Conservation (phyloP, 2,888 invertebrate species). For the Lycia hirtaria region DNA sequence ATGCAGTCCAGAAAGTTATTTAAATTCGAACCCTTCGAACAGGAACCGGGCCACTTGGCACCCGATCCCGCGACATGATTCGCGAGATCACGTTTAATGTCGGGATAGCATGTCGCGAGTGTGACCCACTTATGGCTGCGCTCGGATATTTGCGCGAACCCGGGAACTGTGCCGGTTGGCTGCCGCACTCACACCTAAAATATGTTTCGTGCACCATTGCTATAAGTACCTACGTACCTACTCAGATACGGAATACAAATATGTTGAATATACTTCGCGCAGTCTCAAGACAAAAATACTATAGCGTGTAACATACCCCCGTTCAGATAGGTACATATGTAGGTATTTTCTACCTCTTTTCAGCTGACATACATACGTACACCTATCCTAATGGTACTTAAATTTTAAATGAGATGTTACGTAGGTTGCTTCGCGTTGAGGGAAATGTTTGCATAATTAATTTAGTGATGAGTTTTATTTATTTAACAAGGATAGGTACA, state of each 20-base stretch:
- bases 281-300: slow-evolving; percentile 2
- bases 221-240: slow-evolving; percentile 5
- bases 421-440: slow-evolving; percentile 31
- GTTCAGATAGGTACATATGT: background rate
- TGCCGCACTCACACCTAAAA: slow-evolving; percentile 56
- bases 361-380: slow-evolving; percentile 13
- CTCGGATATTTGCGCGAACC: slow-evolving; percentile 68
- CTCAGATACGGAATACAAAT: slow-evolving; percentile 26
- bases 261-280: slow-evolving; percentile 19
- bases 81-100: slow-evolving; percentile 48
- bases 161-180: slow-evolving; percentile 77
- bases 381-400: slow-evolving; percentile 30
- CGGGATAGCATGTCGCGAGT: slow-evolving; percentile 47
- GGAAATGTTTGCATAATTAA: slow-evolving; percentile 32
- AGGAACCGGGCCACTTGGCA: slow-evolving; percentile 50
- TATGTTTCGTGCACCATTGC: slow-evolving; percentile 49
- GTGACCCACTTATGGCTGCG: slow-evolving; percentile 68
- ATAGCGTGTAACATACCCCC: background rate
- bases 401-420: slow-evolving; percentile 32
- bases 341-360: slow-evolving; percentile 6
- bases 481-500: slow-evolving; percentile 24
- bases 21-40: slow-evolving; percentile 48
- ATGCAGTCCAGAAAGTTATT: slow-evolving; percentile 53
- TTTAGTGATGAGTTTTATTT: slow-evolving; percentile 34
- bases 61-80: slow-evolving; percentile 44